phyloP scores from a whole-genome alignment of 1,140 invertebrate genomes.

The Magallana gigas region DNA sequence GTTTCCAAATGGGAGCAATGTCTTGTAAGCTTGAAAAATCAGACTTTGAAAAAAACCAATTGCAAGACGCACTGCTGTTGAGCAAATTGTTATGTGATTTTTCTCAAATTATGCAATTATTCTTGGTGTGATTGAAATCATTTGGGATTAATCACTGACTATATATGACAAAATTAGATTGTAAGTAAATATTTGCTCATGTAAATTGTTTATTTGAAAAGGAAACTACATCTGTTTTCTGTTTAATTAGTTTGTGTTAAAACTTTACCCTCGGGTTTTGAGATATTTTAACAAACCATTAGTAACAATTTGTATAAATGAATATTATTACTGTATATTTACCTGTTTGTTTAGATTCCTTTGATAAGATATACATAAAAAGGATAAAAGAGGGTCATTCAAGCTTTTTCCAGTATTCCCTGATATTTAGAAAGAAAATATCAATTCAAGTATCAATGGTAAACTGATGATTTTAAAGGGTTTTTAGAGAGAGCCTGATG shows the following conservation, averaged over 20 bases:
- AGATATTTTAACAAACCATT: background rate
- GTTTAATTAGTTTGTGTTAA: background rate
- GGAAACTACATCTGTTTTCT: background rate
- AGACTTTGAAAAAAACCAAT: conserved; percentile 21
- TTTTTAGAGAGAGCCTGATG: no score
- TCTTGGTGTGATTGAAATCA: conserved; percentile 36
- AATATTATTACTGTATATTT: background rate
- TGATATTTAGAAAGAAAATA: no score
- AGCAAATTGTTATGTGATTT: conserved; percentile 38
- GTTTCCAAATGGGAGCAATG: conserved; percentile 24
- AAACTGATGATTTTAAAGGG: no score
- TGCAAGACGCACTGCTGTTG: conserved; percentile 21
- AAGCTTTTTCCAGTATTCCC: no score
- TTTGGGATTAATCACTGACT: conserved; percentile 31
- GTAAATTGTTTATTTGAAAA: conserved; percentile 8
- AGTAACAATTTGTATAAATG: background rate
- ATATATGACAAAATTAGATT: conserved; percentile 24
- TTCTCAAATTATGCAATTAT: conserved; percentile 37
- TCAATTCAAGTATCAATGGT: no score
- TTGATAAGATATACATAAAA: no score
- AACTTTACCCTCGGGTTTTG: background rate
- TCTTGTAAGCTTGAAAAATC: conserved; percentile 22
- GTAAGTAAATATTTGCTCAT: conserved; percentile 21
- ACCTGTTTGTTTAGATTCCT: background rate
- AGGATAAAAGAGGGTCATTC: no score